Evolutionary conservation across 2,888 invertebrate species (phyloP).

Genomic region (Geophilus truncorum): DNA sequence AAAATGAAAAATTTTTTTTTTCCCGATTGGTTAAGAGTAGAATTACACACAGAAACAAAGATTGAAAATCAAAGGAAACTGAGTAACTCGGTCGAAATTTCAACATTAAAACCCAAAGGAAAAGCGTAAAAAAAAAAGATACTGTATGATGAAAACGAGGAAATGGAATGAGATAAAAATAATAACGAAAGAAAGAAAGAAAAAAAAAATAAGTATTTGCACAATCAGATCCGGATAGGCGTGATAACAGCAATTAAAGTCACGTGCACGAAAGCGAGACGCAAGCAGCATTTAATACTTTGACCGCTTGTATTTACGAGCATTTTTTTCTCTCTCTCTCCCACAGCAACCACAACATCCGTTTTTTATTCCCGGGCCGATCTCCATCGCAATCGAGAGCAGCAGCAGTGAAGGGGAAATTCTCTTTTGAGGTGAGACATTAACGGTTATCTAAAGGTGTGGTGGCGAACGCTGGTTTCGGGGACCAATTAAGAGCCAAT

Average conservation of each 20-base stretch:
- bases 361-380: neutral
- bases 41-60: no score
- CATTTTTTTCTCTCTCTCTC: neutral
- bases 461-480: neutral
- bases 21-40: no score
- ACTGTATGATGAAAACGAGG: neutral
- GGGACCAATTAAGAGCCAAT: conserved; percentile 19
- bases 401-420: neutral
- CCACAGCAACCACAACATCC: conserved; percentile 1
- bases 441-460: neutral
- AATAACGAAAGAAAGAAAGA: neutral
- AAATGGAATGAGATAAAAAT: neutral
- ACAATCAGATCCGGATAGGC: conserved; percentile 14
- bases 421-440: conserved; percentile 17
- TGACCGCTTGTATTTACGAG: neutral
- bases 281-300: neutral
- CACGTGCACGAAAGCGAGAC: neutral
- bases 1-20: no score
- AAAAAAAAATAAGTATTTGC: neutral
- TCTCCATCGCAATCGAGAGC: neutral
- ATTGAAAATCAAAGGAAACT: no score
- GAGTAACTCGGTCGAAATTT: no score
- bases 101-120: no score
- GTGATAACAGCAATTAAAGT: conserved; percentile 8
- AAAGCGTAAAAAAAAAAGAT: neutral